Base-by-base conservation (phyloP, 1,140 invertebrate species). In the Wiebesia pumilae region DNA sequence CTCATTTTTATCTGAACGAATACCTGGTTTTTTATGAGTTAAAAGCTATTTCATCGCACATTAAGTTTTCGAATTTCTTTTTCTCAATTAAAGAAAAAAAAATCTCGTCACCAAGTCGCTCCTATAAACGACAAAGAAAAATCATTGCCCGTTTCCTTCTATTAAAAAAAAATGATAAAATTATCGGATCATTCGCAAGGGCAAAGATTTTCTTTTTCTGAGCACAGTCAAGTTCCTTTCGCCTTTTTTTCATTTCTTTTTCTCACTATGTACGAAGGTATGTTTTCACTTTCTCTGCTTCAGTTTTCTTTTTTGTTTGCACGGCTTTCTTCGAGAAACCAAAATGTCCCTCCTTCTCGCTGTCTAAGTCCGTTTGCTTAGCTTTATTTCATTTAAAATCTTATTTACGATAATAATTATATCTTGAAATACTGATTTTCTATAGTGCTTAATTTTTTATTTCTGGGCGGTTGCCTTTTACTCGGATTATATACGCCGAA, bases 381-480 rank as follows among this genome's bases (percentile, higher is more conserved):
- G 16, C n/a, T 85, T 78, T 47, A 21, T 77, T 30, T 4, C 51
- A 83, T 71, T 89, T 89, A 89, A 89, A 88, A 77, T 24, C 67
- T 80, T 88, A 88, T 88, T 89, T 88, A 89, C 87, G 88, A 89
- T 89, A 89, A 38, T 62, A 54, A 87, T 90, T 87, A 89, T 88
- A 90, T 88, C 87, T 89, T 90, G 89, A 93, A 93, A 93, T 93
- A 93, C 92, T 93, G 92, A 92, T 93, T 92, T 85, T 90, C 90
- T 91, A 92, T 86, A 80, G 33, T 58, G 38, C 78, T 85, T 90
- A 91, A 89, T 88, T 86, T 84, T 84, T 86, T 80, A 54, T 80
- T 88, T 87, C 88, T 86, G 89, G 89, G 89, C 89, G 90, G 91
- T 92, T 92, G 91, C 91, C 90, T 90, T 85, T 71, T 84, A 75